phyloP scores from a whole-genome alignment of 2,888 invertebrate species.

The Palloptera scutellata region DNA sequence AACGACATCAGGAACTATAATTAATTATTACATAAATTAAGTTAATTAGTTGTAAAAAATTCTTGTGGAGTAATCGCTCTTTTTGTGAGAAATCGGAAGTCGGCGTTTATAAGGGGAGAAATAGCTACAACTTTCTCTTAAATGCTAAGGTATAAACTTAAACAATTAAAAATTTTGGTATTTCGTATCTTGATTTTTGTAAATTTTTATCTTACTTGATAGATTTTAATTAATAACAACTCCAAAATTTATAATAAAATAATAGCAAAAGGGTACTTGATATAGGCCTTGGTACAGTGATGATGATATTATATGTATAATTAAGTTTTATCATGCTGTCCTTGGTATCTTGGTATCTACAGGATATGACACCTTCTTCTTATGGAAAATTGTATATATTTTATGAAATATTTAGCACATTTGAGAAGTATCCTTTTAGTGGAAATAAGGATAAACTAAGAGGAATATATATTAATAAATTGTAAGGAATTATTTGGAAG shows the following conservation, averaged over 20 bases:
- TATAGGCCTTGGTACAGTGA: background rate
- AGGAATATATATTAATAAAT: slow-evolving; percentile 24
- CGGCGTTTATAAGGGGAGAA: background rate
- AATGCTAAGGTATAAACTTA: background rate
- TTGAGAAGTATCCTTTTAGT: slow-evolving; percentile 40
- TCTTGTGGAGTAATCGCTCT: background rate
- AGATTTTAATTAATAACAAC: slow-evolving; percentile 4
- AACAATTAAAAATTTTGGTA: slow-evolving; percentile 4
- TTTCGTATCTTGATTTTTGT: background rate
- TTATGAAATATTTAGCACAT: slow-evolving; percentile 40
- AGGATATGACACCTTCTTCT: slow-evolving; percentile 9
- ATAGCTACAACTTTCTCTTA: background rate
- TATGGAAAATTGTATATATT: slow-evolving; percentile 33
- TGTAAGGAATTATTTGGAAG: slow-evolving; percentile 2
- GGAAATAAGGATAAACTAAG: slow-evolving; percentile 47
- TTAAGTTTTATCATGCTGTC: no score
- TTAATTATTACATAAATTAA: slow-evolving; percentile 22
- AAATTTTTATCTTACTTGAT: slow-evolving; percentile 13
- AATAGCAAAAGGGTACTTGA: slow-evolving; percentile 7
- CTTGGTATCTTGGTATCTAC: no score
- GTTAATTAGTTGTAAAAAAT: background rate
- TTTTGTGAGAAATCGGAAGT: background rate
- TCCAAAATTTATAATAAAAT: background rate
- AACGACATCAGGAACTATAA: slow-evolving; percentile 77
- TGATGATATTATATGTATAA: slow-evolving; percentile 4